Evolutionary conservation across 2,888 invertebrate species (phyloP).

Genomic region (Pycnomerus fuliginosus): DNA sequence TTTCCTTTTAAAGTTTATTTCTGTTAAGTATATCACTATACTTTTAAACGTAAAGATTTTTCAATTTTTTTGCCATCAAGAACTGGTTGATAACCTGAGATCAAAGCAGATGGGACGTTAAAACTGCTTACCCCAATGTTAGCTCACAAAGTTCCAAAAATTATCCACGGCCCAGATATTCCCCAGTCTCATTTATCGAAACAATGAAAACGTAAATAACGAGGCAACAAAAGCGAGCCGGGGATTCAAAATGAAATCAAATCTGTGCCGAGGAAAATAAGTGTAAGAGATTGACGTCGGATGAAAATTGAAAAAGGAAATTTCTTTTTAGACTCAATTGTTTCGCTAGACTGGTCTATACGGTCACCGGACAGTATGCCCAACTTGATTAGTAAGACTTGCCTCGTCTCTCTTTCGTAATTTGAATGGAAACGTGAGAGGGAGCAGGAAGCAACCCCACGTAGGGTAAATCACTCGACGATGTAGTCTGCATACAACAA

Average conservation of each 20-base stretch:
- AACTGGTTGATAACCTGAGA: too few species aligned
- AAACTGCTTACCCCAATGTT: too few species aligned
- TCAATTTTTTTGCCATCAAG: too few species aligned
- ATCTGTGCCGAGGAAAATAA: slow-evolving; percentile 54
- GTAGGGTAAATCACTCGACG: slow-evolving; percentile 25
- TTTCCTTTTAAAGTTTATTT: too few species aligned
- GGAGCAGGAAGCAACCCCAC: slow-evolving; percentile 6
- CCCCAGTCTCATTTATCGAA: slow-evolving; percentile 50
- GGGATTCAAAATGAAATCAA: slow-evolving; percentile 51
- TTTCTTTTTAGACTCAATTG: slow-evolving; percentile 56
- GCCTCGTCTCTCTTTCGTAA: slow-evolving; percentile 9
- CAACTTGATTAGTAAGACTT: slow-evolving; percentile 22
- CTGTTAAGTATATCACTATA: too few species aligned
- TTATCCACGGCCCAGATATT: slow-evolving; percentile 31
- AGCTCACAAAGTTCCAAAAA: too few species aligned
- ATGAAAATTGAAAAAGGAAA: slow-evolving; percentile 58
- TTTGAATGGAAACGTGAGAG: slow-evolving; percentile 5
- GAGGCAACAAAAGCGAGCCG: slow-evolving; percentile 46
- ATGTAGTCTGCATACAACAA: slow-evolving; percentile 40
- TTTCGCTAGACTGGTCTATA: slow-evolving; percentile 48
- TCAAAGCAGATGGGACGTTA: too few species aligned
- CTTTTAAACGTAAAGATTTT: too few species aligned
- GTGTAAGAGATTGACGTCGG: slow-evolving; percentile 53
- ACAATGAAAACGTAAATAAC: slow-evolving; percentile 51
- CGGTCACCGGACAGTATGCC: slow-evolving; percentile 40